A percentile compares a stretch with the other conserved stretches of the same genome.
Conservation (phyloP, 2,888 invertebrate genomes). For the Mantis religiosa region DNA sequence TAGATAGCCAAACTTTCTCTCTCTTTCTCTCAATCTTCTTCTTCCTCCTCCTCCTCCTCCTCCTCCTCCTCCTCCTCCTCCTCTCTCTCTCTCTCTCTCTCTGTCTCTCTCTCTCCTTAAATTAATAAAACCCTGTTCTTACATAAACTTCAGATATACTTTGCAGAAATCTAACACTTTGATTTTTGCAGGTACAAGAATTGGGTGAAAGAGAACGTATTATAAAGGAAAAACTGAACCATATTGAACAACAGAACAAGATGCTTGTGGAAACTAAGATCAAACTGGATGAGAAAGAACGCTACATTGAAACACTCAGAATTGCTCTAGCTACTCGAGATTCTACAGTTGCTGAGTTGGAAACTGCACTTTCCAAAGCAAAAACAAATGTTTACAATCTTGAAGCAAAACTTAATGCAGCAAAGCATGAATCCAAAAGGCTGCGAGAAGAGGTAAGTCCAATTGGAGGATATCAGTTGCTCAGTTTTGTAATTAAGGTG, state of each 20-base stretch:
- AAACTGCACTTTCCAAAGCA: conserved; percentile 41
- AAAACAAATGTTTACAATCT: conserved; percentile 36
- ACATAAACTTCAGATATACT: background rate
- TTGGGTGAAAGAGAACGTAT: conserved; percentile 34
- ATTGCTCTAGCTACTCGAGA: conserved; percentile 45
- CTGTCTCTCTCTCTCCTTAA: too few species aligned
- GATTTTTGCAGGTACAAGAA: conserved; percentile 33
- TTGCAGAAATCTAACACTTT: background rate
- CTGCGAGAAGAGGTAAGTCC: conserved; percentile 19
- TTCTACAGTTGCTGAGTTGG: conserved; percentile 46
- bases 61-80: too few species aligned
- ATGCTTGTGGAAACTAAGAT: conserved; percentile 38
- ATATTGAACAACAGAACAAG: conserved; percentile 37
- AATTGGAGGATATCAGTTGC: background rate
- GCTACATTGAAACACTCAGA: conserved; percentile 47
- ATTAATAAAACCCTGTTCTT: too few species aligned
- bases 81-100: too few species aligned
- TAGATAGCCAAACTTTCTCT: too few species aligned
- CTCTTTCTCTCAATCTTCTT: too few species aligned
- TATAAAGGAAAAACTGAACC: conserved; percentile 35
- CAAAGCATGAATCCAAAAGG: conserved; percentile 39
- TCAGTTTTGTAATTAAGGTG: too few species aligned
- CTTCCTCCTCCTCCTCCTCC: too few species aligned
- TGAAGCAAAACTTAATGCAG: conserved; percentile 40
- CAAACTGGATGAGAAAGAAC: conserved; percentile 45